phyloP scores from a whole-genome alignment of 2,888 invertebrate genomes.

The Drosophila mimetica region DNA sequence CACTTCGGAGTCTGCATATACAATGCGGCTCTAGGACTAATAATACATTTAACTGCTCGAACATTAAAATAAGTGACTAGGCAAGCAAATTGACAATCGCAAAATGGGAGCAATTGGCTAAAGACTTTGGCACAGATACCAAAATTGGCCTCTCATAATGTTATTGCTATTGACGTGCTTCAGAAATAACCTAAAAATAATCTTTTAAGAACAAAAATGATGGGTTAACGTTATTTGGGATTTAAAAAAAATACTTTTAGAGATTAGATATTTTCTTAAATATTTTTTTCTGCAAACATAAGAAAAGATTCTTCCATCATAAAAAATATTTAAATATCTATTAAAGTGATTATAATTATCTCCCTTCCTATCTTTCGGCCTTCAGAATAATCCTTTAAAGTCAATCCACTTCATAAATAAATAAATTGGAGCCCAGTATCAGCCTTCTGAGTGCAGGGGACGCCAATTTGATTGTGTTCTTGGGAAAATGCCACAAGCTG shows the following conservation, averaged over 20 bases:
- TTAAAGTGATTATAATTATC: too few relatives aligned
- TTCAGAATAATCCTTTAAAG: not conserved
- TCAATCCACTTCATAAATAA: constrained; percentile 8
- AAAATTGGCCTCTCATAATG: not conserved
- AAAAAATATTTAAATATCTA: too few relatives aligned
- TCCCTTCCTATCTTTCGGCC: not conserved
- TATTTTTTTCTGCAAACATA: too few relatives aligned
- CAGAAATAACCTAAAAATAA: too few relatives aligned
- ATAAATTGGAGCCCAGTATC: not conserved
- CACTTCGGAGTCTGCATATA: constrained; percentile 69
- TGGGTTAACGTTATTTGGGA: too few relatives aligned
- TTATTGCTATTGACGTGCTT: not conserved
- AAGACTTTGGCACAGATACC: constrained; percentile 25
- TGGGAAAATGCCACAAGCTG: constrained; percentile 4
- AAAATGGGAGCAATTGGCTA: constrained; percentile 7
- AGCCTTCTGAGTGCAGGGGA: not conserved
- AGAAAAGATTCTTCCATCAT: too few relatives aligned
- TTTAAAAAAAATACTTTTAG: too few relatives aligned
- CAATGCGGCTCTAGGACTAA: constrained; percentile 59
- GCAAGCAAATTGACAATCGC: constrained; percentile 35
- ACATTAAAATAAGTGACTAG: constrained; percentile 55
- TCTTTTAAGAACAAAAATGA: too few relatives aligned
- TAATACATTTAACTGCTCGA: constrained; percentile 56
- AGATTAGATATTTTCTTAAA: too few relatives aligned
- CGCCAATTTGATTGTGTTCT: constrained; percentile 3